Base-by-base conservation (phyloP, 2,797 vertebrate species). In the Silurus lanzhouensis region DNA sequence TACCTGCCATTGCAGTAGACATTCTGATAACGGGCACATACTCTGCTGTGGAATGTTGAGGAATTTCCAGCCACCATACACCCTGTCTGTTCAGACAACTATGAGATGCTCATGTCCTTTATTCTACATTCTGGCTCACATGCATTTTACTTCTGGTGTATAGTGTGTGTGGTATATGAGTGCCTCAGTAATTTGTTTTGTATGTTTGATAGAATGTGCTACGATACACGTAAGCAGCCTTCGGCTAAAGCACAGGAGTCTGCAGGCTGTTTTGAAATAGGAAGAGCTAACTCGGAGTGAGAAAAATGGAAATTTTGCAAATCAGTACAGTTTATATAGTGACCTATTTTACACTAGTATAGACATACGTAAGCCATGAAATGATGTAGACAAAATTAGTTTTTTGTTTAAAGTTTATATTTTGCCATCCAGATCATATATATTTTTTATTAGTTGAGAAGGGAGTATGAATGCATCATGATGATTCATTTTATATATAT, bases 121-220 rank as follows among this genome's bases (percentile, higher is more conserved):
- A 77, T 31, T 77, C 10, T 9, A 77, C n/a, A 22, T 57, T 57
- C n/a, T 58, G 25, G 25, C 2, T 57, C 25, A 76, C 7, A 76
- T 76, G n/a, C 55, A 57, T 55, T 76, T 58, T 15, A 77, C 55
- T 76, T 76, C 74, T 76, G 15, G 14, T 55, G 48, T 74, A 17
- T 15, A 1, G 25, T 15, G 71, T 75, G 72, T 75, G 72, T 48
- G 20, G n/a, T 22, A 52, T n/a, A 3, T 15, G 71, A 52, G 5
- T 72, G 20, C 44, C 70, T 48, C 44, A 72, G 20, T 38, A 38
- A 38, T 38, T 38, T 38, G 3, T 5, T 38, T 38, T 38, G 38
- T 38, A 38, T 46, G 20, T 6, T 72, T 48, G 44, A 72, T 20
- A 48, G 70, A 72, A 68, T 20, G 68, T 0, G 38, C 20, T 44